Base-by-base conservation (phyloP, 2,888 invertebrate genomes). In the Trichacis sp. region DNA sequence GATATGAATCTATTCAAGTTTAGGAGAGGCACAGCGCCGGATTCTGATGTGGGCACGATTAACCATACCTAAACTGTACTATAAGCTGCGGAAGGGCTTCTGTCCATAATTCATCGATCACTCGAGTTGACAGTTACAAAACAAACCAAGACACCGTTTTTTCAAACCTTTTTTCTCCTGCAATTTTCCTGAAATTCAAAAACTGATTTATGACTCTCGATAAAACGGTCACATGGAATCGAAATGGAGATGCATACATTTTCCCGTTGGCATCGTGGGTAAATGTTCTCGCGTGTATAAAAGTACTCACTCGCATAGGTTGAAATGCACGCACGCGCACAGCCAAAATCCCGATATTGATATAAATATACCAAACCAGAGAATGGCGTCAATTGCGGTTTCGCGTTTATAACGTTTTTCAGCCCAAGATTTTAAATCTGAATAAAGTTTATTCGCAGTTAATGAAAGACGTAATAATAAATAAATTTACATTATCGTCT, bases 251-350 rank as follows among this genome's bases (percentile, higher is more conserved):
- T 40, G 9, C 40, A 15, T 15, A 40, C 40, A 40, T 40, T 40
- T 40, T 40, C 8, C 14, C 40, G 40, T 40, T 15, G 1, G 15
- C 40, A 14, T 40, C 5, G 40, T 14, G 15, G 12, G 12, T 15
- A 40, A 40, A 40, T 40, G 40, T 15, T 40, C 40, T 40, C 40
- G 40, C 40, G 40, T 40, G 40, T 9, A 15, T 40, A 9, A 12
- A 14, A 40, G 40, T 40, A 40, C 40, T 40, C 40, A 40, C 40
- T 40, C 40, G 40, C 40, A 40, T 40, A 40, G 40, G 40, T 40
- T 14, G 40, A 14, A 40, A 45, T 19, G 19, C 19, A 45, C 45
- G 45, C 45, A 45, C 45, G 45, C 45, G 45, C 45, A 45, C 45
- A 42, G 15, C 3, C 18, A 15, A 15, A 42, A 11, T 45, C 20